Evolutionary conservation across 2,797 vertebrate species (phyloP).

Genomic region (Ctenopoma multispine): DNA sequence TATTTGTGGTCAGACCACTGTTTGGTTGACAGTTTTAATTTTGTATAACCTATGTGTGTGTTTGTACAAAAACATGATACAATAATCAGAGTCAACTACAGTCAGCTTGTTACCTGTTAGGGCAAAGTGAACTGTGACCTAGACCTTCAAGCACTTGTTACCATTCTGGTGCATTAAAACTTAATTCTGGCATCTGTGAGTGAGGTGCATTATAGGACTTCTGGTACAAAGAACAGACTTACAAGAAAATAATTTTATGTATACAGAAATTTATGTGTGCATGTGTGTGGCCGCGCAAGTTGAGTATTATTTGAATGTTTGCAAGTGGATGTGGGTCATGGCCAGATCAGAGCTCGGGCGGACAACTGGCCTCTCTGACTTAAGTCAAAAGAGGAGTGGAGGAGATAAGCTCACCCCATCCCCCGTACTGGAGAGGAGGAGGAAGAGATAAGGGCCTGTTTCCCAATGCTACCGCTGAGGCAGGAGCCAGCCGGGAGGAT

Average conservation of each 20-base stretch:
- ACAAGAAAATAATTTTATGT: neutral
- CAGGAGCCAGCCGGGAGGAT: constrained; percentile 72
- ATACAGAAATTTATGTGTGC: constrained; percentile 29
- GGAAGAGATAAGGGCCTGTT: constrained; percentile 75
- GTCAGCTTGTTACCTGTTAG: neutral
- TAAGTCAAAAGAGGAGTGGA: constrained; percentile 78
- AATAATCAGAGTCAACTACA: neutral
- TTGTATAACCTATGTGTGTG: neutral
- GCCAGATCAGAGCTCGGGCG: constrained; percentile 76
- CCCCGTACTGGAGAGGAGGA: constrained; percentile 57
- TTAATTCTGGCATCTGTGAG: neutral
- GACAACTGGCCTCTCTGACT: constrained; percentile 83
- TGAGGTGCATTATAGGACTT: neutral
- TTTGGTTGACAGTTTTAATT: no score
- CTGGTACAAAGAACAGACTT: neutral
- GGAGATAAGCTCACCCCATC: constrained; percentile 84
- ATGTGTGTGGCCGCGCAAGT: constrained; percentile 62
- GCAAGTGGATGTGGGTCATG: constrained; percentile 82
- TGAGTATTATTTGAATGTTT: constrained; percentile 59
- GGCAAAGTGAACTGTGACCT: no score
- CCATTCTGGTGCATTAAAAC: neutral
- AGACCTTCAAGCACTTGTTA: neutral
- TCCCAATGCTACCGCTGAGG: constrained; percentile 78
- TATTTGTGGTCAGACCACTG: no score
- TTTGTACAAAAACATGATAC: neutral